Conservation (phyloP, 2,113 vertebrate genomes). For the Clarias batrachus region DNA sequence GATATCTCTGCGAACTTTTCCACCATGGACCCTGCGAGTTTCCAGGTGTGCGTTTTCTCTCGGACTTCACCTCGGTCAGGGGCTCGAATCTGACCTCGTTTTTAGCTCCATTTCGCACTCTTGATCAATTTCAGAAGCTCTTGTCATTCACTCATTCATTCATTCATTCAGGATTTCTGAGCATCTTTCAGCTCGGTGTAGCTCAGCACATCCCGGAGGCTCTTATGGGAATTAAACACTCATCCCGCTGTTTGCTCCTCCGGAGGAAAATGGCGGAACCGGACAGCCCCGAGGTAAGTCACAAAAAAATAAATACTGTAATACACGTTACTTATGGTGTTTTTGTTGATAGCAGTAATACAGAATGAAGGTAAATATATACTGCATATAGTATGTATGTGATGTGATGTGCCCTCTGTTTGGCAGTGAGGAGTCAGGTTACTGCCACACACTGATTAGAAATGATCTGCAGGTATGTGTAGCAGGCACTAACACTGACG, state of each 20-base stretch:
- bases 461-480: not conserved
- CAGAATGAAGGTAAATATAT: not conserved
- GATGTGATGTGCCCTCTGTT: too few relatives aligned
- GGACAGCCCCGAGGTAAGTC: conserved; percentile 88
- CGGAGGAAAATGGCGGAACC: conserved; percentile 97
- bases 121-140: not conserved
- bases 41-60: conserved; percentile 41
- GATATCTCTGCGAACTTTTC: conserved; percentile 66
- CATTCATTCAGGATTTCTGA: not conserved
- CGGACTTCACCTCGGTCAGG: conserved; percentile 56
- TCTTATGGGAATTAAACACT: conserved; percentile 98
- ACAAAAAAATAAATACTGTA: not conserved
- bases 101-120: not conserved
- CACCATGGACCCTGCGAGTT: conserved; percentile 59
- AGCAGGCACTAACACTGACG: not conserved
- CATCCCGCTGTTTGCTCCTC: conserved; percentile 96
- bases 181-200: conserved; percentile 1
- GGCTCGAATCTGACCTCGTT: not conserved
- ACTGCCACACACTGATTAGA: not conserved
- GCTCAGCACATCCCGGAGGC: conserved; percentile 66
- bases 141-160: not conserved
- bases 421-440: not conserved
- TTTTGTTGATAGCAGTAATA: not conserved
- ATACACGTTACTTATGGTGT: not conserved
- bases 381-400: too few relatives aligned